These are phyloP conservation scores for Clarias gariepinus DNA, from an alignment of 2,113 vertebrate species.

Conservation along the genomic window DNA sequence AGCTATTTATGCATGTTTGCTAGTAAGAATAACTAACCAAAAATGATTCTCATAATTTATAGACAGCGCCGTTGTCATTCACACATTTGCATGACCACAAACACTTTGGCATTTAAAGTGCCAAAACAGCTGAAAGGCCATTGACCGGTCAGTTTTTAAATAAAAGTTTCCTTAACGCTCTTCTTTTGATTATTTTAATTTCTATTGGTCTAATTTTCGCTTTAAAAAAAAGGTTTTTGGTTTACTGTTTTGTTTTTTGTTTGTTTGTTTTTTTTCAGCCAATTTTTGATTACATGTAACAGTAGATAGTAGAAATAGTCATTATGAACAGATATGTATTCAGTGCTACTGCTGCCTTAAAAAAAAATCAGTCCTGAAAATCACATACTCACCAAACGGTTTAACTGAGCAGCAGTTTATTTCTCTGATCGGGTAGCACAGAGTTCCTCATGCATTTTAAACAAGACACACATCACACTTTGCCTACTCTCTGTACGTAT, in stretches of 20 bases:
- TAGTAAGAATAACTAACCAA: not conserved
- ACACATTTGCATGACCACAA: not conserved
- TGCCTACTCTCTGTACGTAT: not conserved
- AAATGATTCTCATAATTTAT: not conserved
- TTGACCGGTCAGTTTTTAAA: not conserved
- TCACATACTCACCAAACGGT: constrained; percentile 15
- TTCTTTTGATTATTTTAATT: not conserved
- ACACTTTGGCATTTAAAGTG: not conserved
- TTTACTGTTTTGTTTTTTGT: too few relatives aligned
- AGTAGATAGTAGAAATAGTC: not conserved
- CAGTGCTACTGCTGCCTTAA: not conserved
- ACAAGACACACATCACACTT: not conserved
- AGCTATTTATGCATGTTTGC: not conserved
- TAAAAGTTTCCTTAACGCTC: not conserved
- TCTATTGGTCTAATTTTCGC: not conserved
- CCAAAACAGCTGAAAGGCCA: not conserved
- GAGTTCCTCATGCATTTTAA: not conserved
- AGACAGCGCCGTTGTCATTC: too few relatives aligned
- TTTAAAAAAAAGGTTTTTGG: not conserved
- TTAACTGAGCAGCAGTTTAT: not conserved
- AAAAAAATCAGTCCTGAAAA: not conserved
- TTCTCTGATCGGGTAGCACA: not conserved
- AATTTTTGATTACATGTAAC: not conserved
- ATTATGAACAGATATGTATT: not conserved
- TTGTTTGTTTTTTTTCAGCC: not conserved